Conservation (phyloP, 2,888 invertebrate genomes). For the Charanyca ferruginea region DNA sequence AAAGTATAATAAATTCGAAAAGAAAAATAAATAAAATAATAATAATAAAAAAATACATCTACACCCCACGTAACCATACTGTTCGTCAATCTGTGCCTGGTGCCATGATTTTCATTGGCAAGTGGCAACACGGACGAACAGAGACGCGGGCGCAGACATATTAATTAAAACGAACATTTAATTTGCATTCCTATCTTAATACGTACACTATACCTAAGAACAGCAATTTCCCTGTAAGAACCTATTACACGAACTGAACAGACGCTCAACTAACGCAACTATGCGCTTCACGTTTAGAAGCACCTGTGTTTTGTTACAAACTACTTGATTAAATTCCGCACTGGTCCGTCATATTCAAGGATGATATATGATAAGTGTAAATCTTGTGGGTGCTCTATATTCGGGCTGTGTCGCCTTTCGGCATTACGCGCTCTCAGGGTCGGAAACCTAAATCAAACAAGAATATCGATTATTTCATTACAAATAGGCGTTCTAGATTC, state of each 20-base stretch:
- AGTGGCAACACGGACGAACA: no score
- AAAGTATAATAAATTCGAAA: no score
- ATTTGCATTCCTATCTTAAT: slow-evolving; percentile 22
- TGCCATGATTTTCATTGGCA: no score
- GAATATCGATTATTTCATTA: slow-evolving; percentile 68
- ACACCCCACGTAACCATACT: no score
- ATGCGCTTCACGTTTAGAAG: slow-evolving; percentile 69
- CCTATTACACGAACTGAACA: slow-evolving; percentile 46
- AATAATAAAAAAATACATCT: no score
- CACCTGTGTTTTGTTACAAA: slow-evolving; percentile 72
- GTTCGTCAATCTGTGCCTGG: no score
- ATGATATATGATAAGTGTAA: slow-evolving; percentile 67
- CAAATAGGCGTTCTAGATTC: slow-evolving; percentile 52
- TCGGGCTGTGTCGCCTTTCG: slow-evolving; percentile 42
- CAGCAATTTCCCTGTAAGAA: slow-evolving; percentile 48
- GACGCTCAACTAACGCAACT: slow-evolving; percentile 61
- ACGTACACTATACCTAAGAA: slow-evolving; percentile 22
- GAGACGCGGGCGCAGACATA: no score
- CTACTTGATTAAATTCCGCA: slow-evolving; percentile 74
- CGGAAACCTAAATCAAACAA: slow-evolving; percentile 56
- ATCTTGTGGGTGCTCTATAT: slow-evolving; percentile 60
- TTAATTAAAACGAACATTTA: slow-evolving; percentile 6
- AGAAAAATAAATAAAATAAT: no score
- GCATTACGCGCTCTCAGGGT: slow-evolving; percentile 26
- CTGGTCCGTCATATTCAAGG: slow-evolving; percentile 63